Evolutionary conservation across 53 echinoderm and acorn worm species (phyloP).

Genomic region (Echinometra lucunter): DNA sequence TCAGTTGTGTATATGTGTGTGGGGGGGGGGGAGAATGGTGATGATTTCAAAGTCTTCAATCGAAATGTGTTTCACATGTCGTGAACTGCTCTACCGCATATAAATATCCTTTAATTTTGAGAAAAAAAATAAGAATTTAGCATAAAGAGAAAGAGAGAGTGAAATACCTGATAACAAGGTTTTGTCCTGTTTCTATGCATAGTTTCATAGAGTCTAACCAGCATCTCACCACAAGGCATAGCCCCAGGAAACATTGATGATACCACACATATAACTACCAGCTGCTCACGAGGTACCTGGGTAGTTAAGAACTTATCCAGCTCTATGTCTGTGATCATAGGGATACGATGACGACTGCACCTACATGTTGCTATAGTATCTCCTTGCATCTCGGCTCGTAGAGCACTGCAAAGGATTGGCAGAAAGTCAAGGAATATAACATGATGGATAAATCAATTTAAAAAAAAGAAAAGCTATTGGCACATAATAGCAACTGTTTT

Average conservation of each 20-base stretch:
- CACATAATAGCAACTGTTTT: neutral
- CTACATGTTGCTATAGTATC: conserved; percentile 82
- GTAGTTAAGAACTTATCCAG: conserved; percentile 79
- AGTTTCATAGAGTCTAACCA: conserved; percentile 82
- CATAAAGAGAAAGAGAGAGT: neutral
- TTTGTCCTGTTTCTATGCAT: conserved; percentile 95
- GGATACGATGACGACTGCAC: conserved; percentile 93
- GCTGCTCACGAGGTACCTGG: conserved; percentile 81
- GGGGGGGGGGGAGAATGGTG: neutral
- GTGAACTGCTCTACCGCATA: neutral
- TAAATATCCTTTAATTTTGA: neutral
- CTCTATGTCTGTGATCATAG: conserved; percentile 88
- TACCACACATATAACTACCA: conserved; percentile 88
- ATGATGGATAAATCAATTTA: neutral
- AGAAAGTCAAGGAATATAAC: conserved; percentile 38
- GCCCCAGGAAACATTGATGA: conserved; percentile 87
- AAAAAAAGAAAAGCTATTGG: neutral
- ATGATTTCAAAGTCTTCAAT: neutral
- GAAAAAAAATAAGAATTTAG: neutral
- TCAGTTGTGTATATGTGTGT: neutral
- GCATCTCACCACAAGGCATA: conserved; percentile 87
- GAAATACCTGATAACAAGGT: conserved; percentile 90
- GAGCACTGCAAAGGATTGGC: conserved; percentile 72
- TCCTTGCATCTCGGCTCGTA: conserved; percentile 88
- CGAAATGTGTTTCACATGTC: too few species aligned